These are phyloP conservation scores for Phoebastria nigripes DNA, from an alignment of 2,797 vertebrate species.

Conservation along the genomic window DNA sequence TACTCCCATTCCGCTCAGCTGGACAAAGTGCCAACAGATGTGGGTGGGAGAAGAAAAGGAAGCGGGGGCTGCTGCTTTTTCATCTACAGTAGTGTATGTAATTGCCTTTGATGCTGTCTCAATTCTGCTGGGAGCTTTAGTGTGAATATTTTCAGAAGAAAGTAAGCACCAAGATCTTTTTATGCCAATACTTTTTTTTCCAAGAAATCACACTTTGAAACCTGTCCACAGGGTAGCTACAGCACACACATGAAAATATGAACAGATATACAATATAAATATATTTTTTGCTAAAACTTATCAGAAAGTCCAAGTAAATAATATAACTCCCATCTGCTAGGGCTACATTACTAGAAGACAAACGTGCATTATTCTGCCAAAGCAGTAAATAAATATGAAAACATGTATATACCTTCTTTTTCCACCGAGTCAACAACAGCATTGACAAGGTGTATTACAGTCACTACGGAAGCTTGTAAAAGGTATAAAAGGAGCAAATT, in stretches of 20 bases:
- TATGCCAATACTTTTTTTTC: not conserved
- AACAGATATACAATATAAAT: not conserved
- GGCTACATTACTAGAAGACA: not conserved
- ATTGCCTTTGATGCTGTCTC: not conserved
- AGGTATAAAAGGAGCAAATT: conserved; percentile 80
- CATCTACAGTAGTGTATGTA: not conserved
- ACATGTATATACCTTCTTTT: conserved; percentile 85
- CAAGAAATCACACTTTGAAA: not conserved
- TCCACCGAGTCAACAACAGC: conserved; percentile 89
- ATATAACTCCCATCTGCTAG: not conserved
- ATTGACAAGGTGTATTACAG: conserved; percentile 97
- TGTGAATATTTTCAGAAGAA: not conserved
- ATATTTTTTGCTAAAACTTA: not conserved
- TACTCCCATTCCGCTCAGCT: not conserved
- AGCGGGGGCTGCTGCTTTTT: not conserved
- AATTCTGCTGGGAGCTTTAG: not conserved
- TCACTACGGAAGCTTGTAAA: conserved; percentile 96
- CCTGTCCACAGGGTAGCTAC: not conserved
- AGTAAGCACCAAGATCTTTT: not conserved
- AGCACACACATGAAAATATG: not conserved
- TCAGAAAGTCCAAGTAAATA: not conserved
- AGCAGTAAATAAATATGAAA: conserved; percentile 62
- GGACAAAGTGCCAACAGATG: not conserved
- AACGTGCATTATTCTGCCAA: conserved; percentile 53
- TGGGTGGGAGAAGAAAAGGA: not conserved